Conservation (phyloP, 2,113 vertebrate species). For the Phalacrocorax brasilianus region DNA sequence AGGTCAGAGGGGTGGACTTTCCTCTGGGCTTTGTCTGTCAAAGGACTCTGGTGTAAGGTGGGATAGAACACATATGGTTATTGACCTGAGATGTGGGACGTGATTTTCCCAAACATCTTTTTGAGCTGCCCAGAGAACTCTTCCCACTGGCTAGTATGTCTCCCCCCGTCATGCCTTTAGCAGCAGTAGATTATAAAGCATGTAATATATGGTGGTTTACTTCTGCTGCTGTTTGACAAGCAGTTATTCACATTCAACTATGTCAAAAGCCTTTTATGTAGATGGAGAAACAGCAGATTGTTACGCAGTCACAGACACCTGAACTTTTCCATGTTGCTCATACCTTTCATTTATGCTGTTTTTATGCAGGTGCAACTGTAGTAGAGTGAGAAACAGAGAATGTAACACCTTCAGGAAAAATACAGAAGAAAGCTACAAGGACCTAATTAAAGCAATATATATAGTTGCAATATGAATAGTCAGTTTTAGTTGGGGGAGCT, state of each 20-base stretch:
- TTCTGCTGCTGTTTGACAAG: background rate
- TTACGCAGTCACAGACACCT: background rate
- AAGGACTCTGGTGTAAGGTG: background rate
- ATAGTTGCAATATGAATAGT: background rate
- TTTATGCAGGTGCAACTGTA: background rate
- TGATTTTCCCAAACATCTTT: background rate
- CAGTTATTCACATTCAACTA: background rate
- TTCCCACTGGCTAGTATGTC: background rate
- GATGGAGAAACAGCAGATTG: background rate
- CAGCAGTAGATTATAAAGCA: background rate
- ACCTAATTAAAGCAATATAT: background rate
- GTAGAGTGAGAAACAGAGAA: background rate
- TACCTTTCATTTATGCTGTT: background rate
- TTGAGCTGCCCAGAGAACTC: background rate
- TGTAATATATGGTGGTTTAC: background rate
- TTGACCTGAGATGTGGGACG: background rate
- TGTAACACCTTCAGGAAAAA: background rate
- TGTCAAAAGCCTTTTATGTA: background rate
- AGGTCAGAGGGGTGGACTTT: background rate
- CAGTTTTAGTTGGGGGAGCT: background rate
- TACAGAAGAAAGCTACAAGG: background rate
- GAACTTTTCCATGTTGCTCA: background rate
- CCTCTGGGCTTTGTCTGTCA: background rate
- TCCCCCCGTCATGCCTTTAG: background rate
- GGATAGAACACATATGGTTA: background rate